Evolutionary conservation across 2,113 vertebrate species (phyloP), one percentile per base, ranked within the genome.

Genomic region (Aramus guarauna): DNA sequence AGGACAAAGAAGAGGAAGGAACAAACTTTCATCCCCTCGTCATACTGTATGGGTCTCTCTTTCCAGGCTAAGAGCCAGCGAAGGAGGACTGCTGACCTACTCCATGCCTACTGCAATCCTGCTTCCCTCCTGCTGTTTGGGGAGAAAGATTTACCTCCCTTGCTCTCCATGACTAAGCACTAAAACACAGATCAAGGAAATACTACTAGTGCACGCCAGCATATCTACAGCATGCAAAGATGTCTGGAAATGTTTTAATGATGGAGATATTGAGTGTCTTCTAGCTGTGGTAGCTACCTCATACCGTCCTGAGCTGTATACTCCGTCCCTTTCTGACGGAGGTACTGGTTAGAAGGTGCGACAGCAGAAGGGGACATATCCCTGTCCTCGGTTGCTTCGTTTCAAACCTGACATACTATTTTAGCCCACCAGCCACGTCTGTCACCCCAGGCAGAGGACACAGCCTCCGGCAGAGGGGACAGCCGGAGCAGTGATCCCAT

Each of bases 91-190:
- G 59, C 64, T 17, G 53, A 26, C 22, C 60, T 47, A 9, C 53
- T 62, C 39, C 7, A 8, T 2, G 14, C 0, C 20, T 30, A 8
- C 37, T 18, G 62, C 26, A 24, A 5, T 10, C 60, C 81, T 39
- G 63, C 67, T 47, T 62, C 36, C 20, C 72, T 6, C 9, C 5
- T 2, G 0, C 1, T 13, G 37, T 8, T 19, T 5, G 1, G 1
- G 5, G 11, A 48, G 26, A 27, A 16, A 32, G 24, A 37, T 17
- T 48, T 60, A 20, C 23, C 41, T 32, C 18, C 47, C 43, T n/a
- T 6, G 2, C 47, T 50, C 32, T n/a, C 26, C 43, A 18, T 11
- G 9, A 32, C 50, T 45, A 39, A 32, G 80, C 56, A 58, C 30
- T 7, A 24, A 73, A 53, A 77, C 34, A 41, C 15, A 37, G 48